Percentiles rank a stretch among this genome's conserved stretches.
Conservation (phyloP, 2,113 vertebrate species). For the Bombycilla garrulus region DNA sequence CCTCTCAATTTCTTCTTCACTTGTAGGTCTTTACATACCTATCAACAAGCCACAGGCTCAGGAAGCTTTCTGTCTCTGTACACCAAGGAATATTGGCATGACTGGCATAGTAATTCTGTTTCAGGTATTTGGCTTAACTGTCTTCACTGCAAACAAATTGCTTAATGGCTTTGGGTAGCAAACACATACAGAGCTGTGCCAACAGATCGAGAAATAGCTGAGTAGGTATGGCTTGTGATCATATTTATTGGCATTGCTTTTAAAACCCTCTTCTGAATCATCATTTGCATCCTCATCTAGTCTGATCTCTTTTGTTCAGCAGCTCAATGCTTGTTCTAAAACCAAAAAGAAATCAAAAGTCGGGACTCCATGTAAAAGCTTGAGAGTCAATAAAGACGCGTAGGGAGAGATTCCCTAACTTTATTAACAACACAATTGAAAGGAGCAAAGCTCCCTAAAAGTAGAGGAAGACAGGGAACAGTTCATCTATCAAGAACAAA, state of each 20-base stretch:
- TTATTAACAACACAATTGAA: background rate
- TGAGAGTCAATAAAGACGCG: background rate
- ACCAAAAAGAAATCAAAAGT: background rate
- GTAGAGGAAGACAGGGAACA: background rate
- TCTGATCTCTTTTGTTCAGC: background rate
- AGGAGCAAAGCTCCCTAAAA: background rate
- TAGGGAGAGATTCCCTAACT: background rate
- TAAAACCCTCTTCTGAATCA: conserved; percentile 9
- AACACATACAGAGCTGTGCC: background rate
- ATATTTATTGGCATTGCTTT: conserved; percentile 6
- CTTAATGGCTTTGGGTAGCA: conserved; percentile 18
- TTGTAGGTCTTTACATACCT: background rate
- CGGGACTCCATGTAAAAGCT: background rate
- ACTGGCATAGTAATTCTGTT: background rate
- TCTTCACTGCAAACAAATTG: background rate
- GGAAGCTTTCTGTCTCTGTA: background rate
- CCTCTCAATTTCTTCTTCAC: background rate
- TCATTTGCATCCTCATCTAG: background rate
- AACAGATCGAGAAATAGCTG: background rate
- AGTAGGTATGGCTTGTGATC: background rate
- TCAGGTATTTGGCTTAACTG: background rate
- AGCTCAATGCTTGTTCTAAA: background rate
- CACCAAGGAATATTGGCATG: background rate
- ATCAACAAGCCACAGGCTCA: background rate
- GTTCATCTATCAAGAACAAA: background rate